Conservation (phyloP, 2,113 vertebrate genomes). For the Psilopogon haemacephalus region DNA sequence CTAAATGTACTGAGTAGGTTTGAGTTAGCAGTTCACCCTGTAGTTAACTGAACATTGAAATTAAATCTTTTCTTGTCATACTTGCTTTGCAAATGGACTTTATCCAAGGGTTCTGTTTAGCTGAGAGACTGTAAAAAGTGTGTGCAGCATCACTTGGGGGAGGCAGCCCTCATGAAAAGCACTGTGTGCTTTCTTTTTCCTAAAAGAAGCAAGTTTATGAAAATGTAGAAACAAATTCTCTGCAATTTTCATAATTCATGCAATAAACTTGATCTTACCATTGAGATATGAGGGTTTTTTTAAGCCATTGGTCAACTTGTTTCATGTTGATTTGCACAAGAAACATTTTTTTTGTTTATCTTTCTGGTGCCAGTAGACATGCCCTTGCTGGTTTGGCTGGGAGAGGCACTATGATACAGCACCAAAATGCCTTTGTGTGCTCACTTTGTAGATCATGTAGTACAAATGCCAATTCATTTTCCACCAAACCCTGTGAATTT, state of each 20-base stretch:
- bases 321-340: conserved; percentile 27
- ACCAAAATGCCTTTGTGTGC: background rate
- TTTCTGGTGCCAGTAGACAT: conserved; percentile 27
- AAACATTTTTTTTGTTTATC: background rate
- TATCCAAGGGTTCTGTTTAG: background rate
- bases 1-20: background rate
- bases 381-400: conserved; percentile 58
- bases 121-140: background rate
- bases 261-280: background rate
- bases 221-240: background rate
- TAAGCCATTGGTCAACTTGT: background rate
- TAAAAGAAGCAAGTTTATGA: background rate
- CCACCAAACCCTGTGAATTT: conserved; percentile 20
- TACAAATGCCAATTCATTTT: conserved; percentile 2
- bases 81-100: background rate
- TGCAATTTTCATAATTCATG: background rate
- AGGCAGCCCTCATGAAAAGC: background rate
- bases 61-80: background rate
- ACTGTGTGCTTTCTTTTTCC: background rate
- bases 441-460: background rate
- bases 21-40: background rate
- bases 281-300: background rate
- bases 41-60: background rate
- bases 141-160: background rate
- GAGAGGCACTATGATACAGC: conserved; percentile 41